Conservation (phyloP, 2,113 vertebrate species). For the Neomonachus schauinslandi region DNA sequence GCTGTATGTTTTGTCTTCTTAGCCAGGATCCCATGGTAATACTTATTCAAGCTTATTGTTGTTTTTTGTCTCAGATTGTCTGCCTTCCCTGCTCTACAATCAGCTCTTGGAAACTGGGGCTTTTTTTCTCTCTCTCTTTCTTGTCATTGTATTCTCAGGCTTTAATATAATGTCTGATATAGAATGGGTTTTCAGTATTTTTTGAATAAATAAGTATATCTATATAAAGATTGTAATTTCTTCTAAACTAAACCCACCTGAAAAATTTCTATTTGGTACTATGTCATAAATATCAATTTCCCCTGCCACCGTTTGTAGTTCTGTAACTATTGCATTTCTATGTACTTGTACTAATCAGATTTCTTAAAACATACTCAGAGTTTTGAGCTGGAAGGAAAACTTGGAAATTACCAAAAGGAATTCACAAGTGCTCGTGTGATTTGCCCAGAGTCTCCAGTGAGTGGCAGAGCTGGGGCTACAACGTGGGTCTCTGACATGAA, state of each 20-base stretch:
- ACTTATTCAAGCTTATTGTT: constrained; percentile 46
- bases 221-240: constrained; percentile 24
- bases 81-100: background rate
- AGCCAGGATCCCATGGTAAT: background rate
- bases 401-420: constrained; percentile 69
- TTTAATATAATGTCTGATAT: background rate
- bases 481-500: background rate
- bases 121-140: background rate
- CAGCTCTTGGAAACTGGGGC: background rate
- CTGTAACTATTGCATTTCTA: constrained; percentile 54
- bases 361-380: constrained; percentile 60
- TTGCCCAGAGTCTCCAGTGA: constrained; percentile 24
- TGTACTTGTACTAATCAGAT: constrained; percentile 59
- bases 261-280: constrained; percentile 8
- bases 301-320: constrained; percentile 11
- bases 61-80: constrained; percentile 53
- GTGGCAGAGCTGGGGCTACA: background rate
- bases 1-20: constrained; percentile 20
- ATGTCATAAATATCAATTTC: constrained; percentile 43
- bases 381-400: constrained; percentile 53
- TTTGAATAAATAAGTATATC: background rate
- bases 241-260: background rate
- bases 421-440: background rate
- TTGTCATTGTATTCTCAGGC: background rate
- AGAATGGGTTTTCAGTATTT: constrained; percentile 35